Base-by-base conservation (phyloP, 2,888 invertebrate genomes). In the Mamestra brassicae region DNA sequence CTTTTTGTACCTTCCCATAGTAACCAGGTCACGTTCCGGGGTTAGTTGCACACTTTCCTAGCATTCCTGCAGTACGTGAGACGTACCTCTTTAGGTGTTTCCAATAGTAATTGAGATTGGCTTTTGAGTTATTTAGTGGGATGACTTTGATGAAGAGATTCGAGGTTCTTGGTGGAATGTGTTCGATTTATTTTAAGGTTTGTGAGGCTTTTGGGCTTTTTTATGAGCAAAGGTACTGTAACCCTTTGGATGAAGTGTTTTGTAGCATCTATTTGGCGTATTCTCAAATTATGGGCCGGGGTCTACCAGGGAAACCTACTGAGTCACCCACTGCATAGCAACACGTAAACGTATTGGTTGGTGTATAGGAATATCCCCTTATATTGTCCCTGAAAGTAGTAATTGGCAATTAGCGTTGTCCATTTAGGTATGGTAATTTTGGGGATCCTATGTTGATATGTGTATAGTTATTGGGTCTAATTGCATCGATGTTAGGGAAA, bases 1-100 rank as follows among this genome's bases (percentile, higher is more conserved):
- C 88, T 92, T 92, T 91, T 90, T 92, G 80, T 85, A 88, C 89
- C 89, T 87, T 79, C 87, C 81, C 86, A 81, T 76, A n/a, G 90
- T 89, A 94, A 91, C 80, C 93, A 85, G 90, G 86, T 85, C 95
- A 94, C 95, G 94, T 94, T 87, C 85, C 38, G 78, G 72, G 80
- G 84, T 86, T 76, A 87, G 84, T 84, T 86, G 89, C 90, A 88
- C 90, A 92, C 95, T 95, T 95, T 94, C 95, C 90, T 93, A 91
- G 90, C 93, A 94, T 95, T 93, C 93, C 89, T 87, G 74, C 55
- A 62, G 62, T 89, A 90, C 91, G 90, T 91, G 92, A 86, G 84
- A 74, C 76, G 77, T 83, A 80, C 76, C 79, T 78, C 78, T 75
- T 82, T 84, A 84, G 80, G 64, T 81, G 80, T 83, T 86, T 80